Evolutionary conservation across 1,140 invertebrate species (phyloP), one percentile per base, ranked within the genome.

Genomic region (Eriosoma lanigerum): DNA sequence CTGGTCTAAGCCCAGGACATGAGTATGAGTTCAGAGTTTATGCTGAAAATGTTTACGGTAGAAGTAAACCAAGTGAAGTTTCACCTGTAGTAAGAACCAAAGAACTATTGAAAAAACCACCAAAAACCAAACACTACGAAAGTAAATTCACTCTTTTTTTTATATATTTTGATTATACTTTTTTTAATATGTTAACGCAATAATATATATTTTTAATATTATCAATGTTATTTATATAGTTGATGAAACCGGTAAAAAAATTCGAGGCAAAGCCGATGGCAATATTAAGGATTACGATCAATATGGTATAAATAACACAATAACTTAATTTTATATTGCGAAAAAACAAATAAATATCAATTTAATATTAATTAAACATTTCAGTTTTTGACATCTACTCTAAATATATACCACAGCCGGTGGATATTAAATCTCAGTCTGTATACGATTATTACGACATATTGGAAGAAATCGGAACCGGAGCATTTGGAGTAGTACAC

Each of bases 361-460:
- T 17, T 15, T 17, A n/a, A 29, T 52, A 13, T 52, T 38, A 38
- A 38, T 38, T 38, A 4, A 38, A 4, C 8, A 0, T 50, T 87
- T 50, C 83, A 90, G 97, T 98, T 8, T 96, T 98, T 85, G 96
- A 99, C 84, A 93, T 98, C 62, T 99, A 97, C 88, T 96, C 96
- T 83, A 98, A 98, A 86, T 97, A 96, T 83, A 93, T 97, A 75
- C 96, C 97, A 19, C 94, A 98, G 85, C 96, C 97, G 0, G 97
- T 98, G 29, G 96, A 98, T 84, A 95, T 99, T 83, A 97, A 96
- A 85, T 92, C 92, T 1, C 92, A 92, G 80, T 98, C 94, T 81
- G 96, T 99, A 0, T 98, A 98, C 85, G 97, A 99, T 85, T 93
- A 94, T 84, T 99, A 99, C 85, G 98, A 99, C 84, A 98, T 99